These are phyloP conservation scores for Amorpha juglandis DNA, from an alignment of 2,888 invertebrate species.

Conservation along the genomic window DNA sequence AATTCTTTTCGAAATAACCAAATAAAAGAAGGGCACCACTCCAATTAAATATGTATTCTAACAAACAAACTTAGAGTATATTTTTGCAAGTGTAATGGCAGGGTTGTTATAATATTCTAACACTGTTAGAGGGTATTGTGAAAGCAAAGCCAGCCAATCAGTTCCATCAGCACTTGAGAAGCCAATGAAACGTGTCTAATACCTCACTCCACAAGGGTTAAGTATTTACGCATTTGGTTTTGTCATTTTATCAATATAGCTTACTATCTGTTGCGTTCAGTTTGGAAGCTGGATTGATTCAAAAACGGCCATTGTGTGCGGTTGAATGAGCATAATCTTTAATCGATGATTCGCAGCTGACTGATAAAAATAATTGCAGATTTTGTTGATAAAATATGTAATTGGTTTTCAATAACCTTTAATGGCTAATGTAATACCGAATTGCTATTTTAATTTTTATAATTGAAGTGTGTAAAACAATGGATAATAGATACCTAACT, in stretches of 20 bases:
- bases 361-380: constrained; percentile 25
- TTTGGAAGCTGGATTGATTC: constrained; percentile 41
- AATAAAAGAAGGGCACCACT: constrained; percentile 12
- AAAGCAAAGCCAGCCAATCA: constrained; percentile 78
- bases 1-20: constrained; percentile 44
- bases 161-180: constrained; percentile 79
- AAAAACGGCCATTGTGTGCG: constrained; percentile 40
- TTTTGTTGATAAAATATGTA: constrained; percentile 11
- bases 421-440: not conserved
- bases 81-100: constrained; percentile 40
- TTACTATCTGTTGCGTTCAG: constrained; percentile 50
- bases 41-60: not conserved
- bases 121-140: constrained; percentile 63
- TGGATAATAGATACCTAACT: no score
- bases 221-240: constrained; percentile 74
- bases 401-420: not conserved
- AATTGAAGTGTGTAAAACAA: no score
- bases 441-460: not conserved
- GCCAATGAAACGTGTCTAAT: constrained; percentile 78
- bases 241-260: constrained; percentile 71
- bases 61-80: constrained; percentile 7
- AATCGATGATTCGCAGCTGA: constrained; percentile 17
- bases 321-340: constrained; percentile 37
- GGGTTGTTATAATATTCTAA: constrained; percentile 36
- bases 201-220: constrained; percentile 71